Base-by-base conservation (phyloP, 64 coral and sea anemone species). In the Dendrophyllia cribrosa region DNA sequence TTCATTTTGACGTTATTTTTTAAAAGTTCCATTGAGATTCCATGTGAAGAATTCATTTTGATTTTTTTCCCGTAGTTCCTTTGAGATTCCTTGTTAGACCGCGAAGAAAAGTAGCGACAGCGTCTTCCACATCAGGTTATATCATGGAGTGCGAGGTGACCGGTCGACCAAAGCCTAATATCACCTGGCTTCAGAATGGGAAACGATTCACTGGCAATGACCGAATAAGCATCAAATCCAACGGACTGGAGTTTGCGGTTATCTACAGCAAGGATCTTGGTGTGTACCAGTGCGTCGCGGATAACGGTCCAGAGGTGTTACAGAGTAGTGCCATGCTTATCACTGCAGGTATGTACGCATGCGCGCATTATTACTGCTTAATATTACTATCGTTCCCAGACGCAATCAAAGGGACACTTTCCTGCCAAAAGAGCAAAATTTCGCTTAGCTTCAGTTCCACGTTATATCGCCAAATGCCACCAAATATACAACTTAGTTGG, bases 111-210 rank as follows among this genome's bases (percentile, higher is more conserved):
- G 83, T 85, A 1, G 83, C 85, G 11, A 23, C 66, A 10, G 78
- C 94, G 11, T 76, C 88, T 22, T 76, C 59, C 14, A 79, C 82
- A 7, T 26, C 24, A 1, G 68, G 79, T 7, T 67, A 48, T 19
- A 58, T n/a, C 5, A 83, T 97, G 81, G 89, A 91, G 12, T 97
- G 95, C 58, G 76, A 94, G 5, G 95, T 91, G 16, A 80, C 79
- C 5, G 95, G 95, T 1, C 81, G 94, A 64, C 95, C 95, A 15
- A 86, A 72, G 47, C 92, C 95, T 13, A 94, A 91, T 20, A 89
- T 97, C 88, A 97, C 95, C 65, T 97, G 95, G 95, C 90, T 94
- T 66, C 83, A 61, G 45, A 97, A 97, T 77, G 87, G 79, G 4
- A 72, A 93, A 26, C 16, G 62, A 68, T 80, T 85, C 11, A 51